Percentiles rank a stretch among this genome's conserved stretches.
phyloP scores from a whole-genome alignment of 2,797 vertebrate species.

The Cirrhinus mrigala region DNA sequence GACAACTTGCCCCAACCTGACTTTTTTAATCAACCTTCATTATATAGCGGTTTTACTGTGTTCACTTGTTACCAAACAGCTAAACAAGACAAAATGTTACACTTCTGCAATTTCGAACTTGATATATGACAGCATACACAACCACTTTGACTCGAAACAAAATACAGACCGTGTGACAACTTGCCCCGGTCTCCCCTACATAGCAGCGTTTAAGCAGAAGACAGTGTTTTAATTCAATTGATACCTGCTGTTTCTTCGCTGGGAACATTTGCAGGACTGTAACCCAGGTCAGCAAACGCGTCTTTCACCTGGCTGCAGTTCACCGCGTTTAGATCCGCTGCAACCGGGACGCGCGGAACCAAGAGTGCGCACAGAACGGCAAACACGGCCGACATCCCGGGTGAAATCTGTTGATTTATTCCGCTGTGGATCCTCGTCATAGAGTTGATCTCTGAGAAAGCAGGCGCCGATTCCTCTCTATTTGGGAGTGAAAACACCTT shows the following conservation, averaged over 20 bases:
- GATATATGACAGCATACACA: not conserved
- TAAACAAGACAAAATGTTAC: not conserved
- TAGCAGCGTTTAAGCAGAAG: not conserved
- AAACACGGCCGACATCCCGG: constrained; percentile 74
- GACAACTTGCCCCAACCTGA: not conserved
- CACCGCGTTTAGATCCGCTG: constrained; percentile 82
- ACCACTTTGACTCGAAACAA: not conserved
- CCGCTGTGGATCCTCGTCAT: constrained; percentile 62
- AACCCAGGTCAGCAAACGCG: constrained; percentile 85
- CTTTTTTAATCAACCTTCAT: not conserved
- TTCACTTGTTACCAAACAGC: not conserved
- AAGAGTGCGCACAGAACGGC: constrained; percentile 78
- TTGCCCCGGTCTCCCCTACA: not conserved
- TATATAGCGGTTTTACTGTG: not conserved
- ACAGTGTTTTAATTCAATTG: too few species aligned
- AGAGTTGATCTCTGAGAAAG: constrained; percentile 52
- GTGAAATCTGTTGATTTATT: constrained; percentile 57
- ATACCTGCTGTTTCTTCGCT: constrained; percentile 93
- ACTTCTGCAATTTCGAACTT: not conserved
- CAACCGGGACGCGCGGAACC: constrained; percentile 75
- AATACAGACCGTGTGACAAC: not conserved
- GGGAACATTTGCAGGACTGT: constrained; percentile 87
- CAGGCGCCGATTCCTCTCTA: not conserved
- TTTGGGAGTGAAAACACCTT: not conserved
- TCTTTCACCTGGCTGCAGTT: constrained; percentile 90